Evolutionary conservation across 2,888 invertebrate species (phyloP), one percentile per base, ranked within the genome.

Genomic region (Xanthorhoe spadicearia): DNA sequence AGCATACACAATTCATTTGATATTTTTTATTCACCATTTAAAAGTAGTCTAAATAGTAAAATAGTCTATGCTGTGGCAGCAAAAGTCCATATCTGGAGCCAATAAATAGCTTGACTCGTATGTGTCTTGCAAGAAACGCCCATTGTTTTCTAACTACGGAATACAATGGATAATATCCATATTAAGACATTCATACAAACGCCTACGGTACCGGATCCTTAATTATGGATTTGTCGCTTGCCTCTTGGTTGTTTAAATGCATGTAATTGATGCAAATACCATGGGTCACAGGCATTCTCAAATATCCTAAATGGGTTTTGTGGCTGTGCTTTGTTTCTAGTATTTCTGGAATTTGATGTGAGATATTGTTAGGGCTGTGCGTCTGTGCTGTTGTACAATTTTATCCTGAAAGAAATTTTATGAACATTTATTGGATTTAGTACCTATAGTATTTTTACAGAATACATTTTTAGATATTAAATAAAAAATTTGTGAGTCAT

Each of bases 131-230:
- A 69, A 76, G 80, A 79, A 79, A 79, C 79, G 74, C 64, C 84
- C 82, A 86, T 87, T 87, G 87, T 87, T 82, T 82, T 77, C 85
- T 82, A 82, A 83, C 82, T 83, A 82, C 78, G 83, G 83, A 73
- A 79, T 64, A 83, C 83, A 83, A 83, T 83, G 79, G 81, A 72
- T 75, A 74, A 74, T 76, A 73, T 68, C 72, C 72, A 72, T 74
- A 73, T 74, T 74, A 65, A 74, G 72, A 74, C 67, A 71, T 72
- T 64, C 69, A 71, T 67, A 69, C 50, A 64, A 65, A 65, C 63
- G 66, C 64, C 65, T 69, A 72, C 62, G 56, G 65, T 43, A 58
- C 63, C 54, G 54, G 62, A 62, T 59, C 58, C 67, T 72, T 72
- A 68, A 70, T 72, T 74, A 72, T 71, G 64, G 71, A 63, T 64